Evolutionary conservation across 2,113 vertebrate genomes (phyloP).

Genomic region (Albula glossodonta): DNA sequence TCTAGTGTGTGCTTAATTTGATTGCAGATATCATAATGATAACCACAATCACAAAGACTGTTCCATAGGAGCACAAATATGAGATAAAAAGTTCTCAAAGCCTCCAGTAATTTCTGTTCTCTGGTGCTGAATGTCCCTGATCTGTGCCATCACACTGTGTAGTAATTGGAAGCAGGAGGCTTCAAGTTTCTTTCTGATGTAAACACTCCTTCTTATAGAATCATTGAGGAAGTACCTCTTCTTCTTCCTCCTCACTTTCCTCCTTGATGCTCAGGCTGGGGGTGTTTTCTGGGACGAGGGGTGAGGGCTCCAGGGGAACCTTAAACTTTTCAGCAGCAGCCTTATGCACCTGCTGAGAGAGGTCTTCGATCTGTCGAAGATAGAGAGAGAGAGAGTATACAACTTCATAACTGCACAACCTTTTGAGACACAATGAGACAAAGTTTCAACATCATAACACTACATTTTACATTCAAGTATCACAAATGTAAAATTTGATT

Average conservation of each 20-base stretch:
- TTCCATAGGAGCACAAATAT: no score
- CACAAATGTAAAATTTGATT: no score
- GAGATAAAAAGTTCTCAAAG: no score
- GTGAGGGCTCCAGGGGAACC: constrained; percentile 85
- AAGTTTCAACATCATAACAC: no score
- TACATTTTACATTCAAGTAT: no score
- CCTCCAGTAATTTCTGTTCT: no score
- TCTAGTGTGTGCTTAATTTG: no score
- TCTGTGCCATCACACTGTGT: no score
- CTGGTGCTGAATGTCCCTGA: no score
- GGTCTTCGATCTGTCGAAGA: constrained; percentile 85
- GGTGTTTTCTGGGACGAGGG: constrained; percentile 73
- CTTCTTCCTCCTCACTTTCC: constrained; percentile 88
- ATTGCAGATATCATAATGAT: no score
- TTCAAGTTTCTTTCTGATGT: background rate
- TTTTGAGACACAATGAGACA: no score
- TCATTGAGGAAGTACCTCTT: constrained; percentile 67
- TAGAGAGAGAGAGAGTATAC: background rate
- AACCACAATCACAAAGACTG: no score
- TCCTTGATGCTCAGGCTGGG: constrained; percentile 84
- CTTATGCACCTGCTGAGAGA: constrained; percentile 96
- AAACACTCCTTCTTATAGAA: background rate
- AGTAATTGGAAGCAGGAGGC: background rate
- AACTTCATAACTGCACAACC: background rate
- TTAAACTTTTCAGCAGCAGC: constrained; percentile 96